Evolutionary conservation across 2,888 invertebrate species (phyloP), one percentile per base, ranked within the genome.

Genomic region (Mellilla xanthometata): DNA sequence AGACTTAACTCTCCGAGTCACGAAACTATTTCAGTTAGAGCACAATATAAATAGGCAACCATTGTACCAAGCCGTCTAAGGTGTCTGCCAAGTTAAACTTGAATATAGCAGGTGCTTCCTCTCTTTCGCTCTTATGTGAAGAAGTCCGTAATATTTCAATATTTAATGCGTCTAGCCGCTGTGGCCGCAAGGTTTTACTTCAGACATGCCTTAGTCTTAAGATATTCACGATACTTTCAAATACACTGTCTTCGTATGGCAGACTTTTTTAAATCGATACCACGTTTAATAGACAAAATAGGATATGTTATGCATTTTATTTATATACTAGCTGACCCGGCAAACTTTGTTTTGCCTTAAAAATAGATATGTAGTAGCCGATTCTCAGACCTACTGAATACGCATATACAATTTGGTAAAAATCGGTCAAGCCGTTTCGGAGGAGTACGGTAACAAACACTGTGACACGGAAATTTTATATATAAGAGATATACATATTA

Each of bases 111-210:
- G 60, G 62, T 62, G 49, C 34, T 53, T 26, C 45, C 49, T 52
- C 54, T 63, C 66, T 49, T 58, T 58, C 54, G 49, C 54, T 47
- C 53, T 19, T 32, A 40, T 44, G 39, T 2, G 27, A 13, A 24
- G 27, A 33, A 11, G 40, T 39, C 39, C 52, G 52, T 60, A 44
- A 63, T 69, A 69, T 71, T 70, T 72, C 63, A 74, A 74, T 75
- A 65, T 67, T 71, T 71, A 72, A 79, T 69, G 68, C 58, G 70
- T 74, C 72, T 72, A 65, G 72, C 63, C 61, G 54, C 60, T 53
- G 55, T 39, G 19, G 52, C 42, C 39, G 40, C 54, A 45, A 35
- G 38, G 54, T 57, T 58, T 60, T 48, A 56, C 55, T 62, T 63
- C 55, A 44, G 51, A 56, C 58, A 41, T 49, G 35, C 51, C 59